A percentile compares a stretch with the other conserved stretches of the same genome.
phyloP scores from a whole-genome alignment of 1,140 invertebrate species.

The Pseudomyrmex dendroicus region DNA sequence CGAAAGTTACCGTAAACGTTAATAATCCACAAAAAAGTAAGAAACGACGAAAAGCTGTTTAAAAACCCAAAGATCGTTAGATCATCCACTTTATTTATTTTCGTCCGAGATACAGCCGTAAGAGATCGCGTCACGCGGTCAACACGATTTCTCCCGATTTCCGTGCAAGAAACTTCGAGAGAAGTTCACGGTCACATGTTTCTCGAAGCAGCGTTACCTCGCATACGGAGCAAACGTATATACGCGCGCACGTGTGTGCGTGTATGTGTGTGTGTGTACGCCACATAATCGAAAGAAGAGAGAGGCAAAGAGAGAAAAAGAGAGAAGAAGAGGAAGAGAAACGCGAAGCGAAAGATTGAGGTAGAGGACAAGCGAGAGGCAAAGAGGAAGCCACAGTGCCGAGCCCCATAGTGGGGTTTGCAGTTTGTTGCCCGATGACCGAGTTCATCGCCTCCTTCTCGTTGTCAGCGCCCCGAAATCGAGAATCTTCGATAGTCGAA shows the following conservation, averaged over 20 bases:
- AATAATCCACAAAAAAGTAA: neutral
- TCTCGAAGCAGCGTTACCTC: conserved; percentile 76
- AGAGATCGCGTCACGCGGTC: conserved; percentile 47
- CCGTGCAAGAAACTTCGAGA: conserved; percentile 58
- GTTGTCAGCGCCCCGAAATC: conserved; percentile 80
- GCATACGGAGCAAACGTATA: conserved; percentile 34
- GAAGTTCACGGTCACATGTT: conserved; percentile 81
- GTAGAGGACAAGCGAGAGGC: conserved; percentile 23
- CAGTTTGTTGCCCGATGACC: conserved; percentile 86
- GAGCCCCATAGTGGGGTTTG: conserved; percentile 74
- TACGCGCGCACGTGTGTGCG: conserved; percentile 8
- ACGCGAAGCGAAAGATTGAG: conserved; percentile 51
- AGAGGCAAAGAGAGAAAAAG: conserved; percentile 22
- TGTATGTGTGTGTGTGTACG: neutral
- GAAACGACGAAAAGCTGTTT: neutral
- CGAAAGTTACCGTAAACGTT: neutral
- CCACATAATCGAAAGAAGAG: conserved; percentile 3
- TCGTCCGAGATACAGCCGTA: neutral
- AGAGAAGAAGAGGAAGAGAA: conserved; percentile 42
- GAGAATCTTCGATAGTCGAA: conserved; percentile 79
- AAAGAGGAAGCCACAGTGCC: conserved; percentile 62
- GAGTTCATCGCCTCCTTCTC: conserved; percentile 82
- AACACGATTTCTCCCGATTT: conserved; percentile 32
- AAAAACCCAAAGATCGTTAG: neutral
- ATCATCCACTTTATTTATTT: conserved; percentile 16